phyloP scores from a whole-genome alignment of 2,113 vertebrate genomes.

The Gambusia affinis region DNA sequence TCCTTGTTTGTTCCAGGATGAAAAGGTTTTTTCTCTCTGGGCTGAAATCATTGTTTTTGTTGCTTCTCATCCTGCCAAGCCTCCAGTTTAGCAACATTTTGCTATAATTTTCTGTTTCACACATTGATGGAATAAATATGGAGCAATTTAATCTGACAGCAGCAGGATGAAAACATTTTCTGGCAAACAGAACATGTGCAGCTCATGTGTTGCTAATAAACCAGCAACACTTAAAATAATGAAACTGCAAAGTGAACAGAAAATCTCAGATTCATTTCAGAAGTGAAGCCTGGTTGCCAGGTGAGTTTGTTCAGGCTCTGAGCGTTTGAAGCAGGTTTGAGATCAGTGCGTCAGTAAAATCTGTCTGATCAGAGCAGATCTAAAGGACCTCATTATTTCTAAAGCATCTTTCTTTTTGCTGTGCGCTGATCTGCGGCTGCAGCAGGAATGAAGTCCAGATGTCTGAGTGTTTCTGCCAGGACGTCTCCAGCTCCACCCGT shows the following conservation, averaged over 20 bases:
- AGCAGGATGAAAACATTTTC: not conserved
- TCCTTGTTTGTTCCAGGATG: not conserved
- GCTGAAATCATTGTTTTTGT: not conserved
- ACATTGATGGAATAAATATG: not conserved
- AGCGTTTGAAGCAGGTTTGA: not conserved
- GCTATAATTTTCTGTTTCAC: not conserved
- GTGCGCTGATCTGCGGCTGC: not conserved
- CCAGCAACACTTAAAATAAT: not conserved
- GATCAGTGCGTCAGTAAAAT: not conserved
- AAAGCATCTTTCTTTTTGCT: not conserved
- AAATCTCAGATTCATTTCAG: not conserved
- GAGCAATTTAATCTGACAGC: not conserved
- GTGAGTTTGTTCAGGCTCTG: too few species aligned
- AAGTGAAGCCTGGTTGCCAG: not conserved
- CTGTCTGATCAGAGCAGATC: not conserved
- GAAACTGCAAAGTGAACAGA: not conserved
- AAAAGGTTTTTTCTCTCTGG: not conserved
- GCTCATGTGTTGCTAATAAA: not conserved
- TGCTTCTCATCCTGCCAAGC: not conserved
- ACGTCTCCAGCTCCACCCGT: not conserved
- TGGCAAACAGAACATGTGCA: not conserved
- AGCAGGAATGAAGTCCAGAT: constrained; percentile 1
- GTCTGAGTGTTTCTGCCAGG: not conserved
- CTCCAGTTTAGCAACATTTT: not conserved
- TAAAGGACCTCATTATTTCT: not conserved